Evolutionary conservation across 2,888 invertebrate species (phyloP), one percentile per base, ranked within the genome.

Genomic region (Harmothoe impar): DNA sequence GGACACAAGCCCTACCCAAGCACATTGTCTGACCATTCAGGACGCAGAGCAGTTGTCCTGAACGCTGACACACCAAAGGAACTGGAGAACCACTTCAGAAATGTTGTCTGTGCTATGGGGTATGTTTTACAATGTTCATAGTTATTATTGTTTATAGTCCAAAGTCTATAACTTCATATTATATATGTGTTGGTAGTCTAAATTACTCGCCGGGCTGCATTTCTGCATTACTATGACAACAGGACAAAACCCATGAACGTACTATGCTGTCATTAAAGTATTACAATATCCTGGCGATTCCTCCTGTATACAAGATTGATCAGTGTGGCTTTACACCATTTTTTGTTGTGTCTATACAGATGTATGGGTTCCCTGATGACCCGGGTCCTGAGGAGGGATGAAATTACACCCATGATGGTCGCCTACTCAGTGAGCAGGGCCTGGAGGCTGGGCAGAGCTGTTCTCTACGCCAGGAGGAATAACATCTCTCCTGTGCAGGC

Each of bases 381-480:
- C 15, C 91, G 94, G 0, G 89, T 92, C 5, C 89, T 94, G 23
- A 92, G 88, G 43, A 92, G 92, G 29, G 90, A 92, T 0, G 93
- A 94, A 0, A 88, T 94, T 15, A 84, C 91, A 56, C 91, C 92
- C 5, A 92, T 92, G 72, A 92, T 93, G 0, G 91, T 94, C 10
- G 92, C 91, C 17, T 91, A 93, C 84, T 93, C 94, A 20, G 20
- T 94, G 15, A 95, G 94, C 90, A 93, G 93, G 7, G 94, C 94
- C 0, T 95, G 95, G 94, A 91, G 93, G 7, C 92, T 95, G 12
- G 95, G 95, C 0, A 91, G 94, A 51, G 93, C 94, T 23, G 92
- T 95, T 7, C 90, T 95, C 17, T 90, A 91, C 20, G 94, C 95
- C 15, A 90, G 95, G 7, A 85, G 89, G 5, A 56, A 91, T 12